These are phyloP conservation scores for Platysternon megacephalum DNA, from an alignment of 2,113 vertebrate species.

Conservation along the genomic window DNA sequence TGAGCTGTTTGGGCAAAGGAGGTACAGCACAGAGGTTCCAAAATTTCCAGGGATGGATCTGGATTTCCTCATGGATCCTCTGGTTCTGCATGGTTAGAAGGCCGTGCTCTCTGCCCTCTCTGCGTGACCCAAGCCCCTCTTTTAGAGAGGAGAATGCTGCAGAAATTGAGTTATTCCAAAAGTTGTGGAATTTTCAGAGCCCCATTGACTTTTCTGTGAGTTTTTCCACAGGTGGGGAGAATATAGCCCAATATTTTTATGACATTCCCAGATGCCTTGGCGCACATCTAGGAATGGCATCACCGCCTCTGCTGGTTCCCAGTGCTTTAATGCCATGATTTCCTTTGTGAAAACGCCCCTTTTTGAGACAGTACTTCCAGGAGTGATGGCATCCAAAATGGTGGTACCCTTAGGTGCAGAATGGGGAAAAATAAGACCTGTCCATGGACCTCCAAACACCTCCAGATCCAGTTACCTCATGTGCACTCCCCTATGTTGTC, in stretches of 20 bases:
- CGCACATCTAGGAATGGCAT: background rate
- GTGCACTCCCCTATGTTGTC: background rate
- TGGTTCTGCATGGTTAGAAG: background rate
- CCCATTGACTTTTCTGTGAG: background rate
- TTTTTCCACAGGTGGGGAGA: background rate
- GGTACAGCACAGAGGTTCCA: background rate
- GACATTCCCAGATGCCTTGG: constrained; percentile 11
- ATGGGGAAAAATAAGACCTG: background rate
- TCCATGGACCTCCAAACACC: background rate
- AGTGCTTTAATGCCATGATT: background rate
- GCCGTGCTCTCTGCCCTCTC: background rate
- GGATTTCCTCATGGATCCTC: constrained; percentile 17
- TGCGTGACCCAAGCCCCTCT: background rate
- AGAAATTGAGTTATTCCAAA: background rate
- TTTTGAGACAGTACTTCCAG: background rate
- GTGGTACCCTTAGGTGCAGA: background rate
- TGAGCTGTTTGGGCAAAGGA: background rate
- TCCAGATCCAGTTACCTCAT: background rate
- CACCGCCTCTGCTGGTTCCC: background rate
- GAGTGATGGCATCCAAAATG: fast-evolving
- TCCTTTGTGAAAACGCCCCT: background rate
- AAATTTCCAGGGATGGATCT: constrained; percentile 11
- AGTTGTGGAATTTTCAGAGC: background rate
- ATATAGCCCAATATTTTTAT: background rate
- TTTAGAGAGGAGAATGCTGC: background rate